phyloP scores from a whole-genome alignment of 2,888 invertebrate genomes.

The Clitarchus hookeri region DNA sequence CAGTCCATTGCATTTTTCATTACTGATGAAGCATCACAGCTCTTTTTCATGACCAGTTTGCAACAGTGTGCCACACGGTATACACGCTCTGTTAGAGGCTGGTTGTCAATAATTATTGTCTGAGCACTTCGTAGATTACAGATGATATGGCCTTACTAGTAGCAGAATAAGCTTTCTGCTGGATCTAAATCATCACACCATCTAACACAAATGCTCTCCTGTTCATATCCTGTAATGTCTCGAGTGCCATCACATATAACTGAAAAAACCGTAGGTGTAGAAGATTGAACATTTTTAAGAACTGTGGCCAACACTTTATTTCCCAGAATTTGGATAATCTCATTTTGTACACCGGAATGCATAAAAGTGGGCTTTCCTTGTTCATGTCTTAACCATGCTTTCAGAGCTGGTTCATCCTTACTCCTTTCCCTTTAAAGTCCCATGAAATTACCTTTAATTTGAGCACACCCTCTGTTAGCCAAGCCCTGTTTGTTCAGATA shows the following conservation, averaged over 20 bases:
- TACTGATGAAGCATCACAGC: conserved; percentile 21
- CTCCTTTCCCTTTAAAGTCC: not conserved
- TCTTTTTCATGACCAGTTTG: conserved; percentile 30
- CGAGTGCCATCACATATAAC: too few species aligned
- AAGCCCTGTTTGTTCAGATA: not conserved
- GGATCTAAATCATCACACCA: too few species aligned
- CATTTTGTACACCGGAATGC: too few species aligned
- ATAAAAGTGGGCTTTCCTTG: not conserved
- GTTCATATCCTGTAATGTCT: too few species aligned
- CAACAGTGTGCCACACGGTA: conserved; percentile 29
- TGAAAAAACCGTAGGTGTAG: too few species aligned
- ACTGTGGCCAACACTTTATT: too few species aligned
- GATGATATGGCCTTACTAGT: conserved; percentile 26
- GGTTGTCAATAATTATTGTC: conserved; percentile 25
- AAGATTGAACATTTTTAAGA: too few species aligned
- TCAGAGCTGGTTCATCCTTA: not conserved
- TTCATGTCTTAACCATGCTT: not conserved
- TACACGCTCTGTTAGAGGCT: conserved; percentile 30
- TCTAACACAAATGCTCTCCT: too few species aligned
- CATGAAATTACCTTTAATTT: not conserved
- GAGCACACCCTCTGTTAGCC: not conserved
- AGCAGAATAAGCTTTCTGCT: conserved; percentile 29
- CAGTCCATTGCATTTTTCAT: conserved; percentile 28
- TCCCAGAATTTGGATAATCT: too few species aligned
- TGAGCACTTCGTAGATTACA: conserved; percentile 32